phyloP scores from a whole-genome alignment of 2,888 invertebrate species.

The Melanostoma mellinum region DNA sequence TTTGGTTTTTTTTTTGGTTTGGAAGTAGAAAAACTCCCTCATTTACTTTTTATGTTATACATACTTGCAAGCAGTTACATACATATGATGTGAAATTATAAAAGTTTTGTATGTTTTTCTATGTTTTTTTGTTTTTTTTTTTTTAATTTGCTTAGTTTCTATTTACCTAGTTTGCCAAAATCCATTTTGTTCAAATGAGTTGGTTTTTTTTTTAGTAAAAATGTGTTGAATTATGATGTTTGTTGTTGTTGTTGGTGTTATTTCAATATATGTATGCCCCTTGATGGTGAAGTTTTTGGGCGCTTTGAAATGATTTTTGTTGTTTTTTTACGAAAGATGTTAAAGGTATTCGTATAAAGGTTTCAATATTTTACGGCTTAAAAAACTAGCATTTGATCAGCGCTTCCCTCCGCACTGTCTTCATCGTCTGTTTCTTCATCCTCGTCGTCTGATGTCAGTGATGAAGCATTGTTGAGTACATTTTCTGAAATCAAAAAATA shows the following conservation, averaged over 20 bases:
- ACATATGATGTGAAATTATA: slow-evolving; percentile 49
- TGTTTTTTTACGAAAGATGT: slow-evolving; percentile 37
- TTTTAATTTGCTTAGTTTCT: slow-evolving; percentile 71
- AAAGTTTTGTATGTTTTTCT: slow-evolving; percentile 35
- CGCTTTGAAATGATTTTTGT: slow-evolving; percentile 34
- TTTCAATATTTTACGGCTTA: slow-evolving; percentile 79
- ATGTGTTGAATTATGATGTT: slow-evolving; percentile 41
- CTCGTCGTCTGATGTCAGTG: slow-evolving; percentile 87
- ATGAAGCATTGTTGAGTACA: slow-evolving; percentile 84
- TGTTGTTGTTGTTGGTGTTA: slow-evolving; percentile 28
- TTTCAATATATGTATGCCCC: slow-evolving; percentile 36
- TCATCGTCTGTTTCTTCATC: slow-evolving; percentile 88
- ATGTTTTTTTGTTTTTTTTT: slow-evolving; percentile 22
- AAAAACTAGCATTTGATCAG: slow-evolving; percentile 90
- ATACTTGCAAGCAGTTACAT: slow-evolving; percentile 4
- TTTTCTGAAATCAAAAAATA: slow-evolving; percentile 78
- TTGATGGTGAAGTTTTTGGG: slow-evolving; percentile 25
- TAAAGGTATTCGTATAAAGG: slow-evolving; percentile 50
- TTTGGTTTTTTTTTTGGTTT: background rate
- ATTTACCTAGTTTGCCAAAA: slow-evolving; percentile 78
- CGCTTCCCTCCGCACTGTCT: slow-evolving; percentile 89
- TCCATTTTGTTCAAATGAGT: slow-evolving; percentile 74
- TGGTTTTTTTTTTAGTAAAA: slow-evolving; percentile 74
- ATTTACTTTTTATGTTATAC: slow-evolving; percentile 53
- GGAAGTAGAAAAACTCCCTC: slow-evolving; percentile 21